Evolutionary conservation across 2,113 vertebrate genomes (phyloP).

Genomic region (Corydoras sp.): DNA sequence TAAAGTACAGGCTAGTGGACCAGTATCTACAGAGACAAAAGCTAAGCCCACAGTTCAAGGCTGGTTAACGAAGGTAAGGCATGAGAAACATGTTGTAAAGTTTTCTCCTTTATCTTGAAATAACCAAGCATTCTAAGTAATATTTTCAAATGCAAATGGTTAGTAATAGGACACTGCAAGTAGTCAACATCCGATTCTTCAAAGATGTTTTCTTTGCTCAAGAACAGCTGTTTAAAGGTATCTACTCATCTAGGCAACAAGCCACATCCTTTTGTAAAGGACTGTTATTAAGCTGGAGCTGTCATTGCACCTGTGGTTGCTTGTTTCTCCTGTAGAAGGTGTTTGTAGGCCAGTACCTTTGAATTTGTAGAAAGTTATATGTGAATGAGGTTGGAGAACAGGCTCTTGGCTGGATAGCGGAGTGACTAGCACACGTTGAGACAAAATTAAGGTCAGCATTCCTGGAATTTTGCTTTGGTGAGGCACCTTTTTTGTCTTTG

Average conservation of each 20-base stretch:
- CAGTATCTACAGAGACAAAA: slow-evolving; percentile 56
- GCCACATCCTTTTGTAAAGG: slow-evolving; percentile 1
- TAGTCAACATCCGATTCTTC: not conserved
- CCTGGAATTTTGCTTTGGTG: slow-evolving; percentile 45
- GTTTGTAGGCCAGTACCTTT: not conserved
- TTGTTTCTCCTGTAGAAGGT: not conserved
- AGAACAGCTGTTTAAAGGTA: slow-evolving; percentile 20
- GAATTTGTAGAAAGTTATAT: not conserved
- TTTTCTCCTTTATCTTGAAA: not conserved
- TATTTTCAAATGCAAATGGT: no score
- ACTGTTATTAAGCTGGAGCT: slow-evolving; percentile 28
- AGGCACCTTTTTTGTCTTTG: slow-evolving; percentile 4
- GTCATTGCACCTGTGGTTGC: slow-evolving; percentile 2
- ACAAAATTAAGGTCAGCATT: slow-evolving; percentile 40
- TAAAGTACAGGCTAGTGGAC: slow-evolving; percentile 74
- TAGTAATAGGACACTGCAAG: slow-evolving; percentile 6
- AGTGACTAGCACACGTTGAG: slow-evolving; percentile 48
- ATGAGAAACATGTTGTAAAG: not conserved
- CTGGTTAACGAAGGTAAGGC: slow-evolving; percentile 82
- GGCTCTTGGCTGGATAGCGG: slow-evolving; percentile 40
- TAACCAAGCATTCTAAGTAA: not conserved
- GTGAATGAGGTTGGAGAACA: slow-evolving; percentile 10
- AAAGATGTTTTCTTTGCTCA: slow-evolving; percentile 5
- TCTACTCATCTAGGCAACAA: not conserved
- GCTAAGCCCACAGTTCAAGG: slow-evolving; percentile 75